Base-by-base conservation (phyloP, 2,888 invertebrate species). In the Gari tellinella region DNA sequence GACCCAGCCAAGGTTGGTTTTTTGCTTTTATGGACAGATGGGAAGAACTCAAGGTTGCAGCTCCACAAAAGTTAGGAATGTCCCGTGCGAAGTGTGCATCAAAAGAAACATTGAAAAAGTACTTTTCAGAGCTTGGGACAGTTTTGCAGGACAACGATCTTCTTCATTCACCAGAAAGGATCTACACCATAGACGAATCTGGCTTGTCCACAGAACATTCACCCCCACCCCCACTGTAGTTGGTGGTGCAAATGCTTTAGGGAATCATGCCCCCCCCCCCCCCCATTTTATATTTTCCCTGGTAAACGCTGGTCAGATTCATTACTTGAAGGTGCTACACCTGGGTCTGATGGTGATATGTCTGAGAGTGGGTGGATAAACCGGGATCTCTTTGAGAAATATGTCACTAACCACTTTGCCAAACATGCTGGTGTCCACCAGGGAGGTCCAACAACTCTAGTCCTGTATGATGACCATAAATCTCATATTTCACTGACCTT, bases 231-330 rank as follows among this genome's bases (percentile, higher is more conserved):
- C n/a, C 14, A 66, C 74, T 4, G 52, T 74, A 10, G 65, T 77
- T 63, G 75, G 53, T 8, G 38, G 61, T 0, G 61, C 31, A 0
- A 72, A 69, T 67, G 68, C 77, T 0, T 7, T 68, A 12, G 72
- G 74, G 3, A 74, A 80, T 25, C n/a, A 43, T 21, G 41, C 73
- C 0, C 76, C 73, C 38, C 80, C 72, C 37, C 73, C 0, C 76
- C 73, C 38, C 80, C 72, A 7, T 80, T 58, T 66, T 68, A 65
- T 67, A 49, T 77, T 38, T 73, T 78, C 41, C 64, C 64, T n/a
- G 72, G 74, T 2, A 70, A 77, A 51, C 23, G 72, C 15, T 80
- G 73, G 72, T 68, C 43, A 45, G 51, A 25, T 40, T 60, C 76
- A 1, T 37, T 76, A 26, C 14, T 77, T 10, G 41, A 40, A 1